Base-by-base conservation (phyloP, 2,888 invertebrate species). In the Ariolimax columbianus region DNA sequence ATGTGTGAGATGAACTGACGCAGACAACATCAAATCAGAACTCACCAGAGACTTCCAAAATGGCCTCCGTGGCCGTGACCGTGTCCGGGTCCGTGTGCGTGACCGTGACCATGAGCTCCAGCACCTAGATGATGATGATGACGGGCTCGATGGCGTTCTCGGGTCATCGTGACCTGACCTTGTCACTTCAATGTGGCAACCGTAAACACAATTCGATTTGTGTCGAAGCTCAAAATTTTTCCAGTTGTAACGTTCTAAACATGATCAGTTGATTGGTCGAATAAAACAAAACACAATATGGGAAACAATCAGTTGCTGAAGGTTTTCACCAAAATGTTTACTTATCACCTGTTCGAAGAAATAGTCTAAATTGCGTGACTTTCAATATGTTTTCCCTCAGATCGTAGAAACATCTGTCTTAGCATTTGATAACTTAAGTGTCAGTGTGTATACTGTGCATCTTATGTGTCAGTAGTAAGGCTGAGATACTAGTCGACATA, bases 41-140 rank as follows among this genome's bases (percentile, higher is more conserved):
- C 87, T 87, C 70, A 87, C 87, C 87, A 87, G 23, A 87, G 81
- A 73, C 87, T 87, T 33, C 87, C 87, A 70, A 87, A 87, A 77
- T 87, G 87, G 36, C 87, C 83, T 14, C 82, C 84, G 36, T 86
- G 86, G 26, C 84, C 83, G 43, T 86, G 86, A 30, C 83, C 85
- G 63, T 85, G 85, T 0, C 66, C 81, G 77, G 70, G 82, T 19
- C 77, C 63, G 59, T 79, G 79, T 26, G 85, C 83, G 81, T 86
- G 86, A 40, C 84, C 79, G 38, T 85, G 87, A 26, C 81, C 82
- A 55, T 87, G 87, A 3, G 81, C 68, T 43, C 84, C 84, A n/a
- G 63, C 77, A 9, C 81, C 85, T 0, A 80, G 77, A 66, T 85
- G 75, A 33, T 55, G 75, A 75, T 75, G 75, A 75, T 75, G 85